These are phyloP conservation scores for Mixornis gularis DNA, from an alignment of 2,113 vertebrate genomes.

Conservation along the genomic window DNA sequence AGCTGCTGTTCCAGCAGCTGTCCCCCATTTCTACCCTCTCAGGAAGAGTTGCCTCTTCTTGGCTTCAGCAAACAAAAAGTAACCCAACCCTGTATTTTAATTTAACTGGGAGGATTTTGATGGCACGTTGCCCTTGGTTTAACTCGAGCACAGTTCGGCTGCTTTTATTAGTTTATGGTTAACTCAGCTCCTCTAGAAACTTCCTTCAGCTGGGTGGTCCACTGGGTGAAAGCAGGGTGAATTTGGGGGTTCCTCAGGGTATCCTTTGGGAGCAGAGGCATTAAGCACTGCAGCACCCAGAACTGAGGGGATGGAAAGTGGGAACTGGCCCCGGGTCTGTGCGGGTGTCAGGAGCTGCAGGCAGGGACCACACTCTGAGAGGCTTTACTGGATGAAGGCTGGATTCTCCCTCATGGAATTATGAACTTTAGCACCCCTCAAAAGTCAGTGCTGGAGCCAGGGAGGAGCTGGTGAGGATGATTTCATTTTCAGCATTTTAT, in stretches of 20 bases:
- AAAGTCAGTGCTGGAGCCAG: not conserved
- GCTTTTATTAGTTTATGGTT: not conserved
- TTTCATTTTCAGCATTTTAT: not conserved
- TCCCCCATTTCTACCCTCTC: not conserved
- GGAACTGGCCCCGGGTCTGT: fast-evolving
- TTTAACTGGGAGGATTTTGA: constrained; percentile 6
- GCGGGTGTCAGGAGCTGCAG: not conserved
- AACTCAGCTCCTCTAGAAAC: not conserved
- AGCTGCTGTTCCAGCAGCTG: not conserved
- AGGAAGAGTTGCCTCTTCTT: not conserved
- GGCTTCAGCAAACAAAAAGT: not conserved
- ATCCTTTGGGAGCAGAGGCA: not conserved
- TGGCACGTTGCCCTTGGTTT: constrained; percentile 3
- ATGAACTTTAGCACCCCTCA: not conserved
- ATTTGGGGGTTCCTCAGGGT: not conserved
- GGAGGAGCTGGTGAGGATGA: not conserved
- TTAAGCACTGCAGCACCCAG: not conserved
- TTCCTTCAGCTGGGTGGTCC: constrained; percentile 29
- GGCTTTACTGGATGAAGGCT: not conserved
- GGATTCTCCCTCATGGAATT: not conserved
- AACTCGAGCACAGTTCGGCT: not conserved
- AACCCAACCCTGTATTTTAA: constrained; percentile 8
- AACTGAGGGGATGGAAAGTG: not conserved
- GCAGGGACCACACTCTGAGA: not conserved
- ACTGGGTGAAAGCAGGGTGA: not conserved